Percentiles rank a stretch among this genome's conserved stretches.
Conservation (phyloP, 2,113 vertebrate genomes). For the Rana temporaria region DNA sequence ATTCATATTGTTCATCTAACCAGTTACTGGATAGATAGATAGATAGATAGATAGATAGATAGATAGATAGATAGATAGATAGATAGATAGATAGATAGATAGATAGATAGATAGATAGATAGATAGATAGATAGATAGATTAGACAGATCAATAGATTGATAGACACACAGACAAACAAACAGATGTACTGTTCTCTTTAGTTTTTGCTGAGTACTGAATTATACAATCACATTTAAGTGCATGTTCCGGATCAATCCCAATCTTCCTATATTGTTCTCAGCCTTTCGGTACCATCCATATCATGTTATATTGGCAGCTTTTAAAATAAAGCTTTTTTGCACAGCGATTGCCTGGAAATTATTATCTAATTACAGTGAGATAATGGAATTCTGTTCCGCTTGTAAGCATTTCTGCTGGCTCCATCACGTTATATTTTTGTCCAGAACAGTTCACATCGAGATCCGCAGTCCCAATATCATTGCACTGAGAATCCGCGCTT, state of each 20-base stretch:
- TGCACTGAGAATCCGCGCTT: not conserved
- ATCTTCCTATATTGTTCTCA: slow-evolving; percentile 12
- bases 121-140: not conserved
- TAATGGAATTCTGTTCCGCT: slow-evolving; percentile 50
- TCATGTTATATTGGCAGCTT: slow-evolving; percentile 52
- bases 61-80: not conserved
- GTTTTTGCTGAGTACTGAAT: not conserved
- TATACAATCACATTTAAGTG: not conserved
- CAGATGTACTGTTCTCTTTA: not conserved
- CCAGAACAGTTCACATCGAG: slow-evolving; percentile 12
- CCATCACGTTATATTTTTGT: slow-evolving; percentile 31
- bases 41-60: slow-evolving; percentile 20
- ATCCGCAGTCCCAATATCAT: slow-evolving; percentile 34
- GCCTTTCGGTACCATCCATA: slow-evolving; percentile 10
- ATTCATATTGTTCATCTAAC: too few relatives aligned
- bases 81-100: not conserved
- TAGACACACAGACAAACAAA: not conserved
- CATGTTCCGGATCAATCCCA: slow-evolving; percentile 13
- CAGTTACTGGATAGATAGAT: slow-evolving; percentile 2
- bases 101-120: slow-evolving; percentile 20
- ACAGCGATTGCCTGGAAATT: slow-evolving; percentile 50
- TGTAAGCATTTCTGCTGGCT: slow-evolving; percentile 50
- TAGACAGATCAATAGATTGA: not conserved
- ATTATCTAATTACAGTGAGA: slow-evolving; percentile 52
- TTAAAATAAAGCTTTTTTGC: slow-evolving; percentile 47